A percentile compares a stretch with the other conserved stretches of the same genome.
Conservation (phyloP, 2,888 invertebrate genomes). For the Brachyptera risi region DNA sequence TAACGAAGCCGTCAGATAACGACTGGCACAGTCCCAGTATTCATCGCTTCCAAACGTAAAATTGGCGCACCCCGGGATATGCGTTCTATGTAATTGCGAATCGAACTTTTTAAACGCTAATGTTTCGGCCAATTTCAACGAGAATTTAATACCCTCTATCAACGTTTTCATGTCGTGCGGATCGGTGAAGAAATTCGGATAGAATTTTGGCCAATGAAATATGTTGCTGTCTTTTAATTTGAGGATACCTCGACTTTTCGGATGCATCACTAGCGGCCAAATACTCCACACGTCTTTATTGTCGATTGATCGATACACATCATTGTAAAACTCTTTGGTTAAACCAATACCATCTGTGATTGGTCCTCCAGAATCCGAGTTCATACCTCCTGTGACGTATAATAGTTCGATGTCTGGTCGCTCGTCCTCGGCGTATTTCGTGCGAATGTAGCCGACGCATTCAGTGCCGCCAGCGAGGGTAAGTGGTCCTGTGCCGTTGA, state of each 20-base stretch:
- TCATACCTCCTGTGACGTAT: slow-evolving; percentile 69
- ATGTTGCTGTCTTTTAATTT: slow-evolving; percentile 52
- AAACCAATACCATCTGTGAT: slow-evolving; percentile 56
- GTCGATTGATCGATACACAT: slow-evolving; percentile 52
- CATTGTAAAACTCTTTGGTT: slow-evolving; percentile 55
- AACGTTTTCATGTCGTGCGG: slow-evolving; percentile 61
- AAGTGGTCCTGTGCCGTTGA: slow-evolving; percentile 42
- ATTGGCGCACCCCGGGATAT: slow-evolving; percentile 74
- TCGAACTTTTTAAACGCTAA: slow-evolving; percentile 77
- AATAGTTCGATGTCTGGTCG: slow-evolving; percentile 81
- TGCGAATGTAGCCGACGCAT: slow-evolving; percentile 45
- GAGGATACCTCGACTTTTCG: slow-evolving; percentile 51
- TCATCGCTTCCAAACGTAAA: slow-evolving; percentile 69
- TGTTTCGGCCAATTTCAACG: slow-evolving; percentile 59
- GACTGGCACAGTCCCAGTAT: slow-evolving; percentile 82
- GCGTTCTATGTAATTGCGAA: slow-evolving; percentile 66
- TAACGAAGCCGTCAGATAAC: slow-evolving; percentile 84
- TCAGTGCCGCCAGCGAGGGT: slow-evolving; percentile 48
- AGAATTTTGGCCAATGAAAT: slow-evolving; percentile 54
- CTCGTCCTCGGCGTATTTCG: slow-evolving; percentile 47
- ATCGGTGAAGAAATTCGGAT: slow-evolving; percentile 55
- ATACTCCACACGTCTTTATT: slow-evolving; percentile 60
- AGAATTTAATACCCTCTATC: slow-evolving; percentile 63
- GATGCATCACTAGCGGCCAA: slow-evolving; percentile 65
- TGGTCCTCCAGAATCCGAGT: slow-evolving; percentile 68